Percentiles rank a stretch among this genome's conserved stretches.
Conservation (phyloP, 2,797 vertebrate species). For the Urosaurus nigricauda region DNA sequence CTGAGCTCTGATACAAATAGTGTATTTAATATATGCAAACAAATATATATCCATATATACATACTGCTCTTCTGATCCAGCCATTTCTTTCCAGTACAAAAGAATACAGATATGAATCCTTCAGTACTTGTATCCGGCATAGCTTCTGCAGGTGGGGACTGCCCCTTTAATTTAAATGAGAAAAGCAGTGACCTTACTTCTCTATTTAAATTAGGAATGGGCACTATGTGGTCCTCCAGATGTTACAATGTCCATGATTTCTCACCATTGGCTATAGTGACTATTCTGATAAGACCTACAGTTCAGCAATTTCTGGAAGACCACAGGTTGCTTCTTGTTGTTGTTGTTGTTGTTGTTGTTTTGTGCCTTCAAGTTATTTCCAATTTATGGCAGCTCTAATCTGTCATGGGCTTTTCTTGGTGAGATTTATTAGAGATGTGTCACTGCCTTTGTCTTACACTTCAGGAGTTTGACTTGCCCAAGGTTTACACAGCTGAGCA, state of each 20-base stretch:
- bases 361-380: too few species aligned
- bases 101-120: neutral
- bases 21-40: neutral
- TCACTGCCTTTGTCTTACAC: too few species aligned
- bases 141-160: neutral
- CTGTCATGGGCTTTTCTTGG: too few species aligned
- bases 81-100: neutral
- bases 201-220: neutral
- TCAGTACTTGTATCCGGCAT: neutral
- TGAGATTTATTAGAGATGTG: too few species aligned
- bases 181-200: neutral
- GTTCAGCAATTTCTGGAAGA: neutral
- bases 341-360: too few species aligned
- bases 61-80: neutral
- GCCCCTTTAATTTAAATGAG: neutral
- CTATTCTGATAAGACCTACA: neutral
- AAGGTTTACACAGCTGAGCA: too few species aligned
- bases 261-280: neutral
- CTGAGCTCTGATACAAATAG: slow-evolving; percentile 16
- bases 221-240: neutral
- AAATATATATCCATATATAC: neutral
- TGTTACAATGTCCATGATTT: neutral
- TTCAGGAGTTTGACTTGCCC: too few species aligned
- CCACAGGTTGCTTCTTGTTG: neutral
- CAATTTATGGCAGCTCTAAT: too few species aligned